A percentile compares a stretch with the other conserved stretches of the same genome.
phyloP scores from a whole-genome alignment of 1,140 invertebrate genomes.

The Yoshiicerus persimilis region DNA sequence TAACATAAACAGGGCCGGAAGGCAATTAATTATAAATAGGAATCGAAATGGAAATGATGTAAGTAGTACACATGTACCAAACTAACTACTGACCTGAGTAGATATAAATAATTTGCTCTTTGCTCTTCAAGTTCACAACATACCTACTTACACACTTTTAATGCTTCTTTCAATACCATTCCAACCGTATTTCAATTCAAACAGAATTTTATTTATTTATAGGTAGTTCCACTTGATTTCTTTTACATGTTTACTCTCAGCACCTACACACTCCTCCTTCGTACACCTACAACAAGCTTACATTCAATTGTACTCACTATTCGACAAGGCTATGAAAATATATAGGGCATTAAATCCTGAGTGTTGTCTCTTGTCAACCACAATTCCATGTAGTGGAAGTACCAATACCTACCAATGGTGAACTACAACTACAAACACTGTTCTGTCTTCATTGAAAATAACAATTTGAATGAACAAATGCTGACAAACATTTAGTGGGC shows the following conservation, averaged over 20 bases:
- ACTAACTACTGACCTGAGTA: not conserved
- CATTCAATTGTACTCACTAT: not conserved
- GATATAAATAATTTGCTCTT: not conserved
- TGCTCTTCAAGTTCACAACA: not conserved
- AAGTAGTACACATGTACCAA: not conserved
- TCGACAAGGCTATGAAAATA: not conserved
- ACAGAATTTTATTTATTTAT: not conserved
- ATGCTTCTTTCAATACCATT: not conserved
- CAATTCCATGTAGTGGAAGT: not conserved
- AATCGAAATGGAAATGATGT: not conserved
- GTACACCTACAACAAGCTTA: not conserved
- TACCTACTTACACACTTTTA: not conserved
- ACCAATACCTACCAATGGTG: too few species aligned
- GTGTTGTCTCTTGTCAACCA: not conserved
- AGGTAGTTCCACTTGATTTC: not conserved
- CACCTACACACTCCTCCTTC: not conserved
- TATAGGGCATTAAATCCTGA: not conserved
- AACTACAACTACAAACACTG: too few species aligned
- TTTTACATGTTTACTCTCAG: not conserved
- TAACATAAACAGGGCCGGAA: not conserved
- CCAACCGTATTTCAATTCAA: not conserved
- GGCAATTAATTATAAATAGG: not conserved
- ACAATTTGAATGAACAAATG: too few species aligned
- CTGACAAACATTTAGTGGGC: too few species aligned
- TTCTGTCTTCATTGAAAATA: too few species aligned